Base-by-base conservation (phyloP, 2,888 invertebrate genomes). In the Notocelia uddmanniana region DNA sequence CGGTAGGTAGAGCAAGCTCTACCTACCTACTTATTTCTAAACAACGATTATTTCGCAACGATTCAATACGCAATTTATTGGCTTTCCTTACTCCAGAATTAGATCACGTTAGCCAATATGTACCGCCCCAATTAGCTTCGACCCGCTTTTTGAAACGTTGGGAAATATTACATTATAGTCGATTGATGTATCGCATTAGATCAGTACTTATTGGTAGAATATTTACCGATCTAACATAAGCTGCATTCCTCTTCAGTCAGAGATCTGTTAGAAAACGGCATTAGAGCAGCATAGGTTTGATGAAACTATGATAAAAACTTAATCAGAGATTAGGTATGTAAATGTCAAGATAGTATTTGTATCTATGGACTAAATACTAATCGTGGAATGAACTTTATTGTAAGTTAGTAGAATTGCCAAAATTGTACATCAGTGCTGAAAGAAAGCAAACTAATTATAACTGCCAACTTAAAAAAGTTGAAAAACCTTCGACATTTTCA, bases 71-170 rank as follows among this genome's bases (percentile, higher is more conserved):
- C 66, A 71, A 58, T 59, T 71, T 62, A 67, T 60, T 60, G 67
- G 60, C 66, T 45, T 72, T 60, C 60, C 60, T 52, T 37, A 37
- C 11, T 67, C 67, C 60, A 60, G 60, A 72, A 67, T 72, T 72
- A 72, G 71, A 60, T 23, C 54, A 55, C 67, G 45, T 62, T 59
- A 67, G 71, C 60, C 70, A 70, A 64, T 70, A 63, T 63, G 64
- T 64, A 50, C 63, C 37, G 66, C 15, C 41, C 67, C 55, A 55
- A 67, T 62, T 71, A 66, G 26, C 45, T 23, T 18, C 45, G 71
- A 54, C 71, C 70, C 54, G 66, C 58, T 66, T 68, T 72, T 68
- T 62, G 62, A 57, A 68, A 68, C 52, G 62, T 73, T 57, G 58
- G 41, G 71, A 52, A 54, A 52, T 50, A 66, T 13, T 45, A 66